These are phyloP conservation scores for Vicugna pacos DNA, from an alignment of 2,113 vertebrate species.

Conservation along the genomic window DNA sequence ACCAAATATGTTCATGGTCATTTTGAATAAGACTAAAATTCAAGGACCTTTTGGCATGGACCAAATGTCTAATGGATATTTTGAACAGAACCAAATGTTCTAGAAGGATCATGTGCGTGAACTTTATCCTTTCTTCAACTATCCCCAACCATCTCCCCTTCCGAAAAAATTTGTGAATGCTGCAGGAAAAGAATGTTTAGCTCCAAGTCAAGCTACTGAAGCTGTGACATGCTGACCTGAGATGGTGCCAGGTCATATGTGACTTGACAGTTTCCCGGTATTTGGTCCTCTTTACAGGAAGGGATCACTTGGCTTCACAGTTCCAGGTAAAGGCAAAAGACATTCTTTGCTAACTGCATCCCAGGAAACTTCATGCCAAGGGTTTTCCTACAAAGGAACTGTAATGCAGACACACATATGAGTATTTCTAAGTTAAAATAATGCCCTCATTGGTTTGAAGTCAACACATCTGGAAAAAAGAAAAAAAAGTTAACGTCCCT, in stretches of 20 bases:
- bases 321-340: background rate
- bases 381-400: background rate
- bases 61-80: background rate
- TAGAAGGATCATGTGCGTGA: background rate
- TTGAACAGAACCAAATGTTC: background rate
- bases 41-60: background rate
- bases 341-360: background rate
- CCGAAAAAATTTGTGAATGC: background rate
- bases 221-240: background rate
- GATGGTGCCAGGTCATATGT: background rate
- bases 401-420: background rate
- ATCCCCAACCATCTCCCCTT: background rate
- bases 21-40: background rate
- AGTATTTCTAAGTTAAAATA: slow-evolving; percentile 11
- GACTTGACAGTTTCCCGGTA: background rate
- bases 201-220: background rate
- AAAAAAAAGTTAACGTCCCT: background rate
- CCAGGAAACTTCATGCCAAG: background rate
- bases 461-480: background rate
- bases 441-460: background rate
- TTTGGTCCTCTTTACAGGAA: background rate
- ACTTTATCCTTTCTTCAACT: background rate
- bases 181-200: background rate
- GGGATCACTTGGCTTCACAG: background rate
- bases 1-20: background rate